A percentile compares a stretch with the other conserved stretches of the same genome.
These are phyloP conservation scores for Tetrao urogallus DNA, from an alignment of 2,113 vertebrate genomes.

Conservation along the genomic window DNA sequence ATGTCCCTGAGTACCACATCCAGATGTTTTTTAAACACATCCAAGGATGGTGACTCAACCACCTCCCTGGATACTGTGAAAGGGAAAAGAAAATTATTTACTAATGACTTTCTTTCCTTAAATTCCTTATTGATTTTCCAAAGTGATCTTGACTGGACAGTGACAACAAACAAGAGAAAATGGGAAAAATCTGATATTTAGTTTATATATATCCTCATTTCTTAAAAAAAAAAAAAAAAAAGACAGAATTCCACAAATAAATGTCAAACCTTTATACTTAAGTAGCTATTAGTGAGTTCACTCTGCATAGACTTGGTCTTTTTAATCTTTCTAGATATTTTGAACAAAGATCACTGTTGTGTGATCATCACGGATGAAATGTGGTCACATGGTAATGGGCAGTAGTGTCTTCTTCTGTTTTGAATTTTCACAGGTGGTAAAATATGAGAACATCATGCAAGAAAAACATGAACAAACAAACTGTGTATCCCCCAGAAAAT, in stretches of 20 bases:
- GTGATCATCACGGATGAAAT: neutral
- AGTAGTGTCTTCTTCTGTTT: neutral
- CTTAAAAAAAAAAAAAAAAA: neutral
- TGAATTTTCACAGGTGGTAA: neutral
- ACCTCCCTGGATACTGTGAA: neutral
- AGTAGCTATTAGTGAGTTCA: neutral
- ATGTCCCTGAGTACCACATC: no score
- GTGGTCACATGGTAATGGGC: rapidly evolving
- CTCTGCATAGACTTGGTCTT: neutral
- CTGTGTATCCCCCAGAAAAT: neutral
- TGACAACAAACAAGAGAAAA: neutral
- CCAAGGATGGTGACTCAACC: no score
- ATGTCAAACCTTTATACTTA: neutral
- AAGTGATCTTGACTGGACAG: neutral
- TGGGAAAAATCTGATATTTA: no score
- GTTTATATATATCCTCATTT: neutral
- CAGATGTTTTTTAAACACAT: no score
- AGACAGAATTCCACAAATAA: neutral
- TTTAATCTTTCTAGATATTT: neutral
- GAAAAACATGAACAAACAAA: neutral
- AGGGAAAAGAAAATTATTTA: neutral
- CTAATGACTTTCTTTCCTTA: neutral
- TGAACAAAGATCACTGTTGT: neutral
- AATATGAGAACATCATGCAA: rapidly evolving
- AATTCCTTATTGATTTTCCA: conserved; percentile 5